Evolutionary conservation across 2,888 invertebrate genomes (phyloP).

Genomic region (Eulithis prunata): DNA sequence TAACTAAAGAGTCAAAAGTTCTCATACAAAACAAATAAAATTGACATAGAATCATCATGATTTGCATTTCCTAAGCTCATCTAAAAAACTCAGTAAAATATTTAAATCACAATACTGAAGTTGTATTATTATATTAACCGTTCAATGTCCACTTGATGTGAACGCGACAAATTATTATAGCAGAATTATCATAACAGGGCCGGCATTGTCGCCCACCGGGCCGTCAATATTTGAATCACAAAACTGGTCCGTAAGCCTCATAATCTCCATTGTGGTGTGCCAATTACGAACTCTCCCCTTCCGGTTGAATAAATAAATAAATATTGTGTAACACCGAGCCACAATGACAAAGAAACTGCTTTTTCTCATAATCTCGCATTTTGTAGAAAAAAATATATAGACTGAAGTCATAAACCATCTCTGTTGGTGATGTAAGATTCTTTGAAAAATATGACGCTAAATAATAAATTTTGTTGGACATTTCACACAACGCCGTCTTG

Average conservation of each 20-base stretch:
- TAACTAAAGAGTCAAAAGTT: background rate
- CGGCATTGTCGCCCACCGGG: conserved; percentile 72
- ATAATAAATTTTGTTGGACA: too few relatives aligned
- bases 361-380: conserved; percentile 46
- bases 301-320: conserved; percentile 80
- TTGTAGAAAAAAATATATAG: conserved; percentile 30
- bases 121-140: conserved; percentile 30
- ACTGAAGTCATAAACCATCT: conserved; percentile 1
- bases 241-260: conserved; percentile 75
- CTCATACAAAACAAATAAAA: conserved; percentile 1
- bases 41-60: conserved; percentile 7
- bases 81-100: conserved; percentile 12
- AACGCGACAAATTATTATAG: conserved; percentile 67
- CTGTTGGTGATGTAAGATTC: background rate
- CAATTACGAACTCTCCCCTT: conserved; percentile 82
- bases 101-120: conserved; percentile 36
- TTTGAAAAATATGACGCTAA: too few relatives aligned
- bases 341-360: conserved; percentile 48
- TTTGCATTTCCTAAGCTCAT: conserved; percentile 1
- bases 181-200: conserved; percentile 81
- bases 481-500: too few relatives aligned
- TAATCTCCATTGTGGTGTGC: conserved; percentile 81
- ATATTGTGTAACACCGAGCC: conserved; percentile 64
- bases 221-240: conserved; percentile 77
- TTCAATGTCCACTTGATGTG: conserved; percentile 54